A percentile compares a stretch with the other conserved stretches of the same genome.
phyloP scores from a whole-genome alignment of 2,113 vertebrate species.

The Apeltes quadracus region DNA sequence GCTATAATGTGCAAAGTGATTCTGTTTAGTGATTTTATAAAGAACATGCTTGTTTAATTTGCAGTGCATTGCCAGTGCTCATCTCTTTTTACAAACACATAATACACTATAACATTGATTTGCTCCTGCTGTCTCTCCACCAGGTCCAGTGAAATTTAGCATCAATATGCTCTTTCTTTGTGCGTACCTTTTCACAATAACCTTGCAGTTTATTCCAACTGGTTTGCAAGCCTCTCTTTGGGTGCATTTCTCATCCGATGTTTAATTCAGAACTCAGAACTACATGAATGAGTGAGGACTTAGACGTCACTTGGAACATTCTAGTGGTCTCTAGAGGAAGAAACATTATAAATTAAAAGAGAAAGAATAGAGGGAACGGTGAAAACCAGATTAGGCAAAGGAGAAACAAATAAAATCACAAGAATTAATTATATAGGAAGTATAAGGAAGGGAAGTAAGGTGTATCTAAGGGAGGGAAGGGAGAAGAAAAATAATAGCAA shows the following conservation, averaged over 20 bases:
- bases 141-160: constrained; percentile 12
- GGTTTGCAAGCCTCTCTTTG: constrained; percentile 66
- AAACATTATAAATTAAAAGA: not conserved
- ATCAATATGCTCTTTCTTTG: constrained; percentile 40
- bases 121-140: not conserved
- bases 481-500: not conserved
- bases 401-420: too few relatives aligned
- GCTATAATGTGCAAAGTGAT: not conserved
- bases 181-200: constrained; percentile 73
- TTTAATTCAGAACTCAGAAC: constrained; percentile 57
- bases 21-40: not conserved
- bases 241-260: constrained; percentile 66
- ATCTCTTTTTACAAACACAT: not conserved
- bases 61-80: not conserved
- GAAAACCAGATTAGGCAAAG: not conserved
- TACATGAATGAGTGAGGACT: constrained; percentile 7
- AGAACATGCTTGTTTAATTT: not conserved
- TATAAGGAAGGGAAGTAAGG: not conserved
- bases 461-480: not conserved
- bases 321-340: not conserved
- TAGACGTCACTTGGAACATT: constrained; percentile 6
- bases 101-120: not conserved
- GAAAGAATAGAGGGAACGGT: not conserved
- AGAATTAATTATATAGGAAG: too few relatives aligned
- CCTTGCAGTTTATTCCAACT: constrained; percentile 60